Evolutionary conservation across 2,888 invertebrate genomes (phyloP).

Genomic region (Caenorhabditis zanzibari): DNA sequence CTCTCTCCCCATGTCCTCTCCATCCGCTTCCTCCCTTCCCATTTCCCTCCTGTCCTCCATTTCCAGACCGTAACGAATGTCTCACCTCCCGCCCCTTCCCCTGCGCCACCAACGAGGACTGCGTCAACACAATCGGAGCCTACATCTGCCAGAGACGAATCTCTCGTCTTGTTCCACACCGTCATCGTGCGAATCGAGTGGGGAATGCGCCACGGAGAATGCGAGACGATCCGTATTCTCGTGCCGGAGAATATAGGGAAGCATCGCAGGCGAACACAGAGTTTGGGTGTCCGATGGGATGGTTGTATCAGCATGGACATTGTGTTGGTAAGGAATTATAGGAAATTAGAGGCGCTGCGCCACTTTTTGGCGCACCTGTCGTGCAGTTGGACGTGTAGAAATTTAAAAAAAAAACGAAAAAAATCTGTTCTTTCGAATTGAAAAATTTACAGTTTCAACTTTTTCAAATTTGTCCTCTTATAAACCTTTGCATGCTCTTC

Average conservation of each 20-base stretch:
- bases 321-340: constrained; percentile 54
- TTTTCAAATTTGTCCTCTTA: not conserved
- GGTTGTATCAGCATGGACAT: constrained; percentile 49
- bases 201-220: constrained; percentile 55
- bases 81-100: constrained; percentile 37
- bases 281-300: constrained; percentile 64
- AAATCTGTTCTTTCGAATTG: not conserved
- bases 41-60: constrained; percentile 15
- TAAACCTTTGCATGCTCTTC: not conserved
- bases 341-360: no score
- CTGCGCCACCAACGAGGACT: constrained; percentile 69
- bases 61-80: constrained; percentile 70
- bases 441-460: not conserved
- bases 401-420: no score
- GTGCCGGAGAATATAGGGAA: constrained; percentile 50
- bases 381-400: no score
- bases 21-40: no score
- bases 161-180: constrained; percentile 59
- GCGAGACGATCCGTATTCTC: constrained; percentile 64
- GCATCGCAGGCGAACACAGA: constrained; percentile 47
- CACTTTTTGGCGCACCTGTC: no score
- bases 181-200: constrained; percentile 51
- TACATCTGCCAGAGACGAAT: constrained; percentile 87
- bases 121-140: constrained; percentile 86
- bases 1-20: not conserved